Evolutionary conservation across 53 echinoderm and acorn worm species (phyloP).

Genomic region (Holothuria scabra): DNA sequence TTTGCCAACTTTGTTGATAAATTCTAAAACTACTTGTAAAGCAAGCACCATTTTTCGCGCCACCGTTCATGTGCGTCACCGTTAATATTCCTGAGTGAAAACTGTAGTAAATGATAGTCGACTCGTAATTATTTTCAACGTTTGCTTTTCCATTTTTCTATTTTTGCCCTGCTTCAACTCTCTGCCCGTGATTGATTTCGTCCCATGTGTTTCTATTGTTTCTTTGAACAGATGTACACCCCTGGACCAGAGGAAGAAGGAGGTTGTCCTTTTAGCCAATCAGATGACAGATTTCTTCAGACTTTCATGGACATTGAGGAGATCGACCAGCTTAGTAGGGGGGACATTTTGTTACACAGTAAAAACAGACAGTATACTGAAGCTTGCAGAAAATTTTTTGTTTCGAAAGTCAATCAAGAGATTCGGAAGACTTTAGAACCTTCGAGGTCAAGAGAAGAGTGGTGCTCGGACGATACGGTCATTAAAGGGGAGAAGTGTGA

Average conservation of each 20-base stretch:
- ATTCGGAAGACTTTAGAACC: not conserved
- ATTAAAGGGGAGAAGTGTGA: not conserved
- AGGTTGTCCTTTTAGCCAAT: constrained; percentile 89
- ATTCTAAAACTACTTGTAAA: no score
- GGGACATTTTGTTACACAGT: constrained; percentile 16
- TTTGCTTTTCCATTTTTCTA: no score
- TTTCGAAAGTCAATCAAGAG: constrained; percentile 3
- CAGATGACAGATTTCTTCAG: constrained; percentile 70
- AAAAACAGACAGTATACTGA: constrained; percentile 17
- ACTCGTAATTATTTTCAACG: no score
- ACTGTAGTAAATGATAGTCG: no score
- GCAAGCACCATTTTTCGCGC: no score
- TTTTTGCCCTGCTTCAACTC: no score
- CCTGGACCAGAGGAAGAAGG: constrained; percentile 90
- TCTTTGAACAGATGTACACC: constrained; percentile 55
- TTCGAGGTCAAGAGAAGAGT: not conserved
- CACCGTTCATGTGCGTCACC: no score
- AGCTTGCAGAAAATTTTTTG: constrained; percentile 44
- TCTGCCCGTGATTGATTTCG: not conserved
- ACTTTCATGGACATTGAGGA: constrained; percentile 62
- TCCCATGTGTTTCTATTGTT: not conserved
- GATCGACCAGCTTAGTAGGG: constrained; percentile 42
- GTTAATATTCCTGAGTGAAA: no score
- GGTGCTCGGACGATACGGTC: not conserved
- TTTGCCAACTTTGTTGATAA: no score